phyloP scores from a whole-genome alignment of 2,113 vertebrate species.

The Megaleporinus macrocephalus region DNA sequence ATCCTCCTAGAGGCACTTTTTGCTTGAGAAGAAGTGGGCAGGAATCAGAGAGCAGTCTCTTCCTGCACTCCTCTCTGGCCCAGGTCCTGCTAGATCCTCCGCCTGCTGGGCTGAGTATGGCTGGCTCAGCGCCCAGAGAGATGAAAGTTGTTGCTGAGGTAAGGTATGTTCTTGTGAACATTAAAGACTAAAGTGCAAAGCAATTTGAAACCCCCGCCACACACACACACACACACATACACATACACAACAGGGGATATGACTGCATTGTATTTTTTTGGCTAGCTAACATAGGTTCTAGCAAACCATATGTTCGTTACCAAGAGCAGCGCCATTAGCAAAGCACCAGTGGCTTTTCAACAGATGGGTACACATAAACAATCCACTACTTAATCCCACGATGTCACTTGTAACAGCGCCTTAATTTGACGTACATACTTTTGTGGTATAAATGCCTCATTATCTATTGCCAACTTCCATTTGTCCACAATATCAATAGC shows the following conservation, averaged over 20 bases:
- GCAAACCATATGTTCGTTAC: conserved; percentile 48
- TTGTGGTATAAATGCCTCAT: conserved; percentile 4
- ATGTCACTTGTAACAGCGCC: conserved; percentile 5
- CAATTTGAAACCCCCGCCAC: neutral
- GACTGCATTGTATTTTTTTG: neutral
- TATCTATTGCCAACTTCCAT: conserved; percentile 14
- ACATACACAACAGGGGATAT: neutral
- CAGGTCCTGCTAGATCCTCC: neutral
- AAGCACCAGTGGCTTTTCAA: conserved; percentile 28
- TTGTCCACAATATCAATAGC: conserved; percentile 15
- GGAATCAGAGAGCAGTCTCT: conserved; percentile 15
- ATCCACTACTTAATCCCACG: conserved; percentile 15
- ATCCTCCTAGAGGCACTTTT: conserved; percentile 49
- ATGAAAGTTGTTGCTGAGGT: neutral
- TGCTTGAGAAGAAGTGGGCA: conserved; percentile 32
- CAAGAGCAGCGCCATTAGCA: conserved; percentile 32
- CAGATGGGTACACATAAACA: conserved; percentile 44
- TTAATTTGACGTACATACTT: conserved; percentile 21
- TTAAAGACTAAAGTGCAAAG: neutral
- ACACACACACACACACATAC: neutral
- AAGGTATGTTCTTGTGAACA: conserved; percentile 2
- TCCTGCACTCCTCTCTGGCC: conserved; percentile 7
- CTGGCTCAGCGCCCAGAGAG: neutral
- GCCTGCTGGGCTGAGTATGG: conserved; percentile 15
- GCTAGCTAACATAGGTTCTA: conserved; percentile 15